Percentiles rank a stretch among this genome's conserved stretches.
Evolutionary conservation across 2,888 invertebrate genomes (phyloP).

Genomic region (Prosopocoilus inquinatus): DNA sequence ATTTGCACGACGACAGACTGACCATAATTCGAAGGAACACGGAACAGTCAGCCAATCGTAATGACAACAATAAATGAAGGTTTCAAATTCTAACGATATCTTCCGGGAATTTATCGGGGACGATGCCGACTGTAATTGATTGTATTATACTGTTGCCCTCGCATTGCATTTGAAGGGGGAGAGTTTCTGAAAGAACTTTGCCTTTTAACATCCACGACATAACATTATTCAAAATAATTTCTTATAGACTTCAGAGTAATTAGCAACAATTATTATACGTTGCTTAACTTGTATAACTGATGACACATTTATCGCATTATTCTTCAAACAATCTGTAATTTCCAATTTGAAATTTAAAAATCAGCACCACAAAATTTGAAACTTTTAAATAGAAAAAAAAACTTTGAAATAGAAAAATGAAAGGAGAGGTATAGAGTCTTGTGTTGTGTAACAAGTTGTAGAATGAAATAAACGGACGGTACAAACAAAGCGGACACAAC

Average conservation of each 20-base stretch:
- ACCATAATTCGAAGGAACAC: conserved; percentile 20
- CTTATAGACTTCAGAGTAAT: no score
- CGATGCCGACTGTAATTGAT: conserved; percentile 38
- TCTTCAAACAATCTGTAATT: no score
- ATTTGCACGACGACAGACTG: conserved; percentile 14
- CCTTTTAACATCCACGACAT: neutral
- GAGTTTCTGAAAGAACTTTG: neutral
- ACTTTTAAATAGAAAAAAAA: no score
- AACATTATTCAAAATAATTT: no score
- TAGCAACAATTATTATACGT: no score
- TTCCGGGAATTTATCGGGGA: conserved; percentile 40
- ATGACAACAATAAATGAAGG: conserved; percentile 35
- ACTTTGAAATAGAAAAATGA: no score
- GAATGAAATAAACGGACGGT: conserved; percentile 28
- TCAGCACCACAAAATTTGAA: no score
- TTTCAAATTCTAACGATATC: conserved; percentile 46
- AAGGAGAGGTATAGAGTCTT: neutral
- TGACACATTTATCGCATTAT: no score
- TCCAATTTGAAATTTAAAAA: no score
- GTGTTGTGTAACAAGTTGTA: conserved; percentile 36
- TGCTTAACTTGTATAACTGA: no score
- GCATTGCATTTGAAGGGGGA: conserved; percentile 34
- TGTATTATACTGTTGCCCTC: conserved; percentile 39
- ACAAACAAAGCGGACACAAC: conserved; percentile 35
- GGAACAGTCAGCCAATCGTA: conserved; percentile 19